These are phyloP conservation scores for Berghia stephanieae DNA, from an alignment of 1,140 invertebrate species.

Conservation along the genomic window DNA sequence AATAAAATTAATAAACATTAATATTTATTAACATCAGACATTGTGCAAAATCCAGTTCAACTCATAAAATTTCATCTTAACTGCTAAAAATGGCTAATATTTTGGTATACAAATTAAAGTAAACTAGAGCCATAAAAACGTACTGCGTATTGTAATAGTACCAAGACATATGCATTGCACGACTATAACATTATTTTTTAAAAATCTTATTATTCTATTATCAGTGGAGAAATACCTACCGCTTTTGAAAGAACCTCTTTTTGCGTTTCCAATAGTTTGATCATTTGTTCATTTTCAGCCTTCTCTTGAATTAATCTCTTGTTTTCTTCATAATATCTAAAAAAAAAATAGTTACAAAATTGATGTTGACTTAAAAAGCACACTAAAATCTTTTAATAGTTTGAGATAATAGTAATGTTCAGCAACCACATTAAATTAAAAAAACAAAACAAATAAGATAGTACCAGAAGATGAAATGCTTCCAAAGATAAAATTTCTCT, in stretches of 20 bases:
- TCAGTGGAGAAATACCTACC: constrained; percentile 4
- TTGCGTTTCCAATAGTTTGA: constrained; percentile 60
- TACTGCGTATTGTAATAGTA: no score
- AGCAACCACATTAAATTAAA: no score
- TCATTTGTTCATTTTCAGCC: constrained; percentile 63
- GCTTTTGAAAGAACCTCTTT: constrained; percentile 61
- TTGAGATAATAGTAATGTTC: not conserved
- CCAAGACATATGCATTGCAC: not conserved
- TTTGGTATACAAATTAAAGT: no score
- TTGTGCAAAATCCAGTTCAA: no score
- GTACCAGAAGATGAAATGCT: no score
- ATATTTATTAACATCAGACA: no score
- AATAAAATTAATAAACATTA: no score
- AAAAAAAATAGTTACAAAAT: constrained; percentile 24
- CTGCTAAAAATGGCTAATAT: no score
- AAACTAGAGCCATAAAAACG: no score
- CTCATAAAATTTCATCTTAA: no score
- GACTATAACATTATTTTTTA: not conserved
- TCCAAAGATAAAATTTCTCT: not conserved
- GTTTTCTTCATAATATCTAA: constrained; percentile 55
- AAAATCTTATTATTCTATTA: not conserved
- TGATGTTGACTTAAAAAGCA: not conserved
- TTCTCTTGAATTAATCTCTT: constrained; percentile 57
- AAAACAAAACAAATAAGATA: no score
- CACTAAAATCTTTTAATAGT: not conserved